Conservation (phyloP, 1,140 invertebrate species). For the Euwallacea similis region DNA sequence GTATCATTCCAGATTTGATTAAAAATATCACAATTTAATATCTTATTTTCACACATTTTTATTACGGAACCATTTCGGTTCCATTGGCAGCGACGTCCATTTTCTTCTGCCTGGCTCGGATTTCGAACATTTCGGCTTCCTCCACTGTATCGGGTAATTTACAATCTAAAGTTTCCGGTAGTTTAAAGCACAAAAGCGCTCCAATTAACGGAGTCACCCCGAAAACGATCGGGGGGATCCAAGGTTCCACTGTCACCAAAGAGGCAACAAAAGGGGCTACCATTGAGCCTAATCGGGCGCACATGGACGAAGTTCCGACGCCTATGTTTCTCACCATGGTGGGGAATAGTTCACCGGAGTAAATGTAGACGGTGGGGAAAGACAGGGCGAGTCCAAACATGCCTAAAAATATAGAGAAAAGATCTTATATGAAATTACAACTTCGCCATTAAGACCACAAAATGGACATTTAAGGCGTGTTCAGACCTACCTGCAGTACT, state of each 20-base stretch:
- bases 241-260: constrained; percentile 52
- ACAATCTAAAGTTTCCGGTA: constrained; percentile 75
- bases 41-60: neutral
- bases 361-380: constrained; percentile 69
- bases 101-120: constrained; percentile 22
- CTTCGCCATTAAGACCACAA: neutral
- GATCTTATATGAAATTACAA: neutral
- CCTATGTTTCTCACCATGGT: constrained; percentile 69
- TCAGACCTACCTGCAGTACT: constrained; percentile 49
- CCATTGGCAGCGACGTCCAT: constrained; percentile 5
- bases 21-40: neutral
- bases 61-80: constrained; percentile 27
- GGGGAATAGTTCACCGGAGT: constrained; percentile 69
- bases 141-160: constrained; percentile 76
- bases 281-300: constrained; percentile 67
- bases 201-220: constrained; percentile 67
- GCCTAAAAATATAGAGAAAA: constrained; percentile 13
- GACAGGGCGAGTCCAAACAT: constrained; percentile 69
- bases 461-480: neutral
- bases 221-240: constrained; percentile 70
- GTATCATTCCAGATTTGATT: too few relatives aligned
- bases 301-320: constrained; percentile 67
- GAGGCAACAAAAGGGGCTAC: constrained; percentile 64
- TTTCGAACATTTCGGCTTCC: constrained; percentile 73
- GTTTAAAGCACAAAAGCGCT: constrained; percentile 63